Base-by-base conservation (phyloP, 2,888 invertebrate genomes). In the Diaphora mendica region DNA sequence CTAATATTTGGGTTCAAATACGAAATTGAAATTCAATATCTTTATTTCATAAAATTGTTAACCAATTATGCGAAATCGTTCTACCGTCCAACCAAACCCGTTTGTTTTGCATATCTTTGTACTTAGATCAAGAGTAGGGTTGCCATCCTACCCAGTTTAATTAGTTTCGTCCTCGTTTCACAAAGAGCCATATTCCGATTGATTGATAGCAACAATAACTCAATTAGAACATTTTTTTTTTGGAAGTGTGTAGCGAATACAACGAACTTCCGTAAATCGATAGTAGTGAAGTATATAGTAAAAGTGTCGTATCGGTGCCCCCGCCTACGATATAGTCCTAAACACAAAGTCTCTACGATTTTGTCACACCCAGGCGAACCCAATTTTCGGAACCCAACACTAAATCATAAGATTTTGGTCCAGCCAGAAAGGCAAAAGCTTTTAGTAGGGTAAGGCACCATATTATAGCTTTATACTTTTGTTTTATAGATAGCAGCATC, bases 11-110 rank as follows among this genome's bases (percentile, higher is more conserved):
- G 11, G n/a, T n/a, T n/a, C n/a, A 55, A 55, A 55, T 55, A 7
- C 51, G 11, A 55, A 55, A 55, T 55, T 55, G 51, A n/a, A 55
- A 55, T 55, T 55, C 51, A 55, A 23, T 11, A 55, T n/a, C 23
- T 55, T 55, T 55, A n/a, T 55, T 55, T 55, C 51, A 55, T 55
- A 55, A n/a, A 55, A 55, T n/a, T 55, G 23, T n/a, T 55, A n/a
- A 55, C n/a, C 51, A 55, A 55, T 55, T 55, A 55, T 55, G 9
- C 20, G n/a, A 55, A 55, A 55, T 11, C 23, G 51, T 55, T 23
- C 23, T 2, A 55, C 51, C n/a, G n/a, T 11, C 9, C 2, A 55
- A 55, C 51, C 51, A n/a, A 23, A n/a, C 2, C 51, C 20, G 51
- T 23, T 51, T 30, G 30, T 62, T 30, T 30, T 7, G 15, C 5